Evolutionary conservation across 1,140 invertebrate genomes (phyloP).

Genomic region (Drosophila nigrodunni): DNA sequence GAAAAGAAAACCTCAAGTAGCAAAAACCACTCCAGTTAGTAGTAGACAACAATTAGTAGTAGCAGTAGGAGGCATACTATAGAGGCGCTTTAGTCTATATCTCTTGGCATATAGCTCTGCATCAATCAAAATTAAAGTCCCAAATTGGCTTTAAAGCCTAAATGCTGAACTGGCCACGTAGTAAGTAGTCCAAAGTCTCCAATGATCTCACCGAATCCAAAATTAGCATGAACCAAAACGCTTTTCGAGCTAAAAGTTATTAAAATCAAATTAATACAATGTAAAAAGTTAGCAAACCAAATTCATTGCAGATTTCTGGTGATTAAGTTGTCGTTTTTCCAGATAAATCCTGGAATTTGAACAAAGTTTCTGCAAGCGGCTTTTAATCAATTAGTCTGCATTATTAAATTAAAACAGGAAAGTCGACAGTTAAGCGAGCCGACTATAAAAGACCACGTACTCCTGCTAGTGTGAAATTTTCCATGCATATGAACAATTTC

Average conservation of each 20-base stretch:
- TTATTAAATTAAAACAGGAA: no score
- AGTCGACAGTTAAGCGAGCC: no score
- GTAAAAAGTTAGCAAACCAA: conserved; percentile 19
- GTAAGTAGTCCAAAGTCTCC: conserved; percentile 35
- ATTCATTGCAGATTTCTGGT: not conserved
- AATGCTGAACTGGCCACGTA: conserved; percentile 33
- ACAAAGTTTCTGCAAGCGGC: not conserved
- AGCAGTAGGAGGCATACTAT: conserved; percentile 19
- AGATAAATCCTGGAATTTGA: not conserved
- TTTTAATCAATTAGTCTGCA: not conserved
- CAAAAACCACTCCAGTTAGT: conserved; percentile 28
- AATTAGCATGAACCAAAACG: conserved; percentile 43
- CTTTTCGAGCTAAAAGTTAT: conserved; percentile 57
- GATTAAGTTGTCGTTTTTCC: conserved; percentile 5
- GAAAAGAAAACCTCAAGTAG: conserved; percentile 33
- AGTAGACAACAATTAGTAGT: conserved; percentile 30
- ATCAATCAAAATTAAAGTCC: conserved; percentile 73
- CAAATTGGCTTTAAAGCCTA: conserved; percentile 28
- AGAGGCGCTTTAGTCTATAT: conserved; percentile 26
- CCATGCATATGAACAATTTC: no score
- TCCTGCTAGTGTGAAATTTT: no score
- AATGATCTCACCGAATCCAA: conserved; percentile 22
- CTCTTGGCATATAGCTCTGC: conserved; percentile 37
- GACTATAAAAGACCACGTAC: no score
- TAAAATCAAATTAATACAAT: conserved; percentile 70